These are phyloP conservation scores for Sycophila texana DNA, from an alignment of 2,888 invertebrate genomes.

Conservation along the genomic window DNA sequence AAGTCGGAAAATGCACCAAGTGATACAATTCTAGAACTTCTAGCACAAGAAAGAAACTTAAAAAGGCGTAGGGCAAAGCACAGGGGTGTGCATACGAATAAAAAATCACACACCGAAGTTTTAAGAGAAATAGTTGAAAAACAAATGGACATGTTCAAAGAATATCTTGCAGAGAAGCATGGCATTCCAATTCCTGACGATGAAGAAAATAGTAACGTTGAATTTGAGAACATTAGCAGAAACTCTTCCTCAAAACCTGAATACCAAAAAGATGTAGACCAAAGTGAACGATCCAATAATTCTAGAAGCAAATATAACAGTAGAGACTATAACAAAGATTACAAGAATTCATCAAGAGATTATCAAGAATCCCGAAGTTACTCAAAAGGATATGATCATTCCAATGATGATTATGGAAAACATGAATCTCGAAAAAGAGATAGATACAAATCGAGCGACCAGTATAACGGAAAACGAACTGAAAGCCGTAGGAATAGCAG, in stretches of 20 bases:
- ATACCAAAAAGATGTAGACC: neutral
- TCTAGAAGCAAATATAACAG: neutral
- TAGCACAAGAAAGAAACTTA: slow-evolving; percentile 71
- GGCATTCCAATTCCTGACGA: slow-evolving; percentile 12
- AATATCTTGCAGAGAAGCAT: slow-evolving; percentile 61
- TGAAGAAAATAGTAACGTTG: neutral
- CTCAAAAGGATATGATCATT: neutral
- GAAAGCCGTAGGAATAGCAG: neutral
- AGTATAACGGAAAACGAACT: neutral
- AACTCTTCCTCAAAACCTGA: neutral
- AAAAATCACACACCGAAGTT: slow-evolving; percentile 72
- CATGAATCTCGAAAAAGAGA: slow-evolving; percentile 14
- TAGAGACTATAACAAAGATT: slow-evolving; percentile 3
- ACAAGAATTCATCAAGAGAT: neutral
- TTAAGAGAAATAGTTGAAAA: slow-evolving; percentile 72
- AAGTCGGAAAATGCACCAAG: slow-evolving; percentile 49
- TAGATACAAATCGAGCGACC: slow-evolving; percentile 11
- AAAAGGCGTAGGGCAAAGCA: slow-evolving; percentile 72
- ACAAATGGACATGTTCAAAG: slow-evolving; percentile 71
- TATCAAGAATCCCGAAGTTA: slow-evolving; percentile 3
- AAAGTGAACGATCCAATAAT: neutral
- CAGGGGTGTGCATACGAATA: slow-evolving; percentile 73
- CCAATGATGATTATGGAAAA: neutral
- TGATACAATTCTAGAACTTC: slow-evolving; percentile 67
- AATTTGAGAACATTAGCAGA: neutral